Percentiles rank a stretch among this genome's conserved stretches.
Conservation (phyloP, 2,113 vertebrate species). For the Ceratotherium simum region DNA sequence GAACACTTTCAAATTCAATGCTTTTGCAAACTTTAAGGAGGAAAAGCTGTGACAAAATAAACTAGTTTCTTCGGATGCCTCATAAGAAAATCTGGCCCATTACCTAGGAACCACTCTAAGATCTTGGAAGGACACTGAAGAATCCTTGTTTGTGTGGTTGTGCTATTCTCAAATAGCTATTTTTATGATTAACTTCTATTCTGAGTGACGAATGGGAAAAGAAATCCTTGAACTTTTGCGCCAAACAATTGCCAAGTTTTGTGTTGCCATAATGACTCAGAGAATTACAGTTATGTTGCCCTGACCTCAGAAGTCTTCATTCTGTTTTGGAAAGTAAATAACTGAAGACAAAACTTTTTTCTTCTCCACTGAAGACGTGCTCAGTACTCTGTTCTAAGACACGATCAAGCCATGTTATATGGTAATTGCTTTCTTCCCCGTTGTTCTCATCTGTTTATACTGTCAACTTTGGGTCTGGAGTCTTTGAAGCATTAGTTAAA, state of each 20-base stretch:
- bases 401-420: not conserved
- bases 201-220: slow-evolving; percentile 38
- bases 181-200: slow-evolving; percentile 62
- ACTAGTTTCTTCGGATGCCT: not conserved
- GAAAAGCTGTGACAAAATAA: not conserved
- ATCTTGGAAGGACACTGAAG: slow-evolving; percentile 12
- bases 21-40: not conserved
- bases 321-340: slow-evolving; percentile 64
- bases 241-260: slow-evolving; percentile 50
- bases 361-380: not conserved
- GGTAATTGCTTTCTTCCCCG: not conserved
- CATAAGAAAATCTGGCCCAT: slow-evolving; percentile 11
- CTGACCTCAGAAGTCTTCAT: slow-evolving; percentile 44
- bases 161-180: slow-evolving; percentile 47
- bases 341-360: not conserved
- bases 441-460: not conserved
- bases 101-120: not conserved
- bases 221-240: slow-evolving; percentile 64
- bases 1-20: not conserved
- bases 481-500: not conserved
- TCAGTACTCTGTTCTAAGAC: not conserved
- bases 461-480: not conserved
- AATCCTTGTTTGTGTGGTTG: not conserved
- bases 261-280: not conserved
- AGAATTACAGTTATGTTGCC: not conserved